Base-by-base conservation (phyloP, 2,113 vertebrate genomes). In the Aplodontia rufa region DNA sequence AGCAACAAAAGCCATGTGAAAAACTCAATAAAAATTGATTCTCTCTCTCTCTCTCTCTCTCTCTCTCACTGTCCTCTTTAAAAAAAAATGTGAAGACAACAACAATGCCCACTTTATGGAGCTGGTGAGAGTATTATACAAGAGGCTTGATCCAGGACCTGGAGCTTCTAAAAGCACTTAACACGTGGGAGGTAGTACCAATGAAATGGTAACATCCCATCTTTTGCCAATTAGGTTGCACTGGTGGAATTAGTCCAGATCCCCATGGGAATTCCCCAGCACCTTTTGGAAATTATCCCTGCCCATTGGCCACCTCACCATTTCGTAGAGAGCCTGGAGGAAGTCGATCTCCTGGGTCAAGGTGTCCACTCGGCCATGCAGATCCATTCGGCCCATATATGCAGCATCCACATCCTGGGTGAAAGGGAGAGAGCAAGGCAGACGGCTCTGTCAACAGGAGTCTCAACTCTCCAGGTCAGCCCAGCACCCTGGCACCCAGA, bases 331-430 rank as follows among this genome's bases (percentile, higher is more conserved):
- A 12, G 97, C 94, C 91, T 97, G 98, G 97, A 99, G 98, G 98
- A 99, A 99, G 95, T 98, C 98, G 53, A 99, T 98, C 92, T 99
- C 99, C 97, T 99, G 98, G 53, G 98, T 96, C 95, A 99, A 98
- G 82, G 92, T 85, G 2, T 88, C 40, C 51, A 90, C 96, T 95
- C 92, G 99, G 96, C 98, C 98, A 3, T 99, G 98, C 85, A 99
- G 98, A 85, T 99, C 99, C 74, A 98, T 98, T 96, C 98, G 98
- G 98, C 97, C 97, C 98, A 99, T 98, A 97, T 99, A 99, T 1
- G 99, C 98, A 22, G 97, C 98, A 96, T 99, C 99, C 66, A 99
- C 98, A 96, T 99, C 99, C 99, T 99, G 93, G 42, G 26, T 30
- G 14, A 1, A 1, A 79, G 58, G 45, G 6, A 81, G 51, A 86